Percentiles rank a stretch among this genome's conserved stretches.
phyloP scores from a whole-genome alignment of 2,888 invertebrate genomes.

The Coelinius sp. region DNA sequence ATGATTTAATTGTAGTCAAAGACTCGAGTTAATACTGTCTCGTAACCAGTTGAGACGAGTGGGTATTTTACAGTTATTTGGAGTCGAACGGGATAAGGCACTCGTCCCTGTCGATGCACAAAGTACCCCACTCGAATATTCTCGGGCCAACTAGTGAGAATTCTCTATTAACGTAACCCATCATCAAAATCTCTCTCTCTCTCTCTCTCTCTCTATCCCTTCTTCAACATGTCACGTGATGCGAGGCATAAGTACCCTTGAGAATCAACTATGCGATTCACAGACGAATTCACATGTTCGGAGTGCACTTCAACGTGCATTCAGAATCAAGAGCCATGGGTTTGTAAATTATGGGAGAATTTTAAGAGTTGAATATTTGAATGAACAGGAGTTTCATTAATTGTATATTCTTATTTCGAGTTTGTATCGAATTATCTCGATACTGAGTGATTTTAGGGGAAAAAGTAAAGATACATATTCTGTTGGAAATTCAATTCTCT shows the following conservation, averaged over 20 bases:
- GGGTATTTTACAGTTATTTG: constrained; percentile 21
- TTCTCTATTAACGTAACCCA: constrained; percentile 31
- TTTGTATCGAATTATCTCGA: no score
- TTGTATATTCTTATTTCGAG: no score
- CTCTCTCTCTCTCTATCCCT: background rate
- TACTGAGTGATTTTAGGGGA: no score
- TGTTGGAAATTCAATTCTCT: no score
- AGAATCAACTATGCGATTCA: constrained; percentile 27
- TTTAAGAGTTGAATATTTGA: constrained; percentile 3
- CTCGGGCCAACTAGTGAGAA: constrained; percentile 25
- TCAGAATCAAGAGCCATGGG: constrained; percentile 12
- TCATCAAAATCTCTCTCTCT: constrained; percentile 17
- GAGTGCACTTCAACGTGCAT: constrained; percentile 21
- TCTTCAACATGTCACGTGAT: constrained; percentile 31
- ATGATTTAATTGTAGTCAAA: background rate
- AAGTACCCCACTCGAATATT: constrained; percentile 28
- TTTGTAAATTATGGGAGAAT: constrained; percentile 16
- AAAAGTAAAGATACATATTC: no score
- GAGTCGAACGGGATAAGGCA: constrained; percentile 14
- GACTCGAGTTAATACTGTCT: background rate
- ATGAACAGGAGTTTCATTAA: constrained; percentile 3
- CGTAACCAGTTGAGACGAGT: constrained; percentile 17
- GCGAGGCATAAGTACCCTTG: constrained; percentile 28
- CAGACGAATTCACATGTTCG: constrained; percentile 21
- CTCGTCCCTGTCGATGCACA: constrained; percentile 34